A percentile compares a stretch with the other conserved stretches of the same genome.
Evolutionary conservation across 64 coral and sea anemone species (phyloP).

Genomic region (Trachythela sp.): DNA sequence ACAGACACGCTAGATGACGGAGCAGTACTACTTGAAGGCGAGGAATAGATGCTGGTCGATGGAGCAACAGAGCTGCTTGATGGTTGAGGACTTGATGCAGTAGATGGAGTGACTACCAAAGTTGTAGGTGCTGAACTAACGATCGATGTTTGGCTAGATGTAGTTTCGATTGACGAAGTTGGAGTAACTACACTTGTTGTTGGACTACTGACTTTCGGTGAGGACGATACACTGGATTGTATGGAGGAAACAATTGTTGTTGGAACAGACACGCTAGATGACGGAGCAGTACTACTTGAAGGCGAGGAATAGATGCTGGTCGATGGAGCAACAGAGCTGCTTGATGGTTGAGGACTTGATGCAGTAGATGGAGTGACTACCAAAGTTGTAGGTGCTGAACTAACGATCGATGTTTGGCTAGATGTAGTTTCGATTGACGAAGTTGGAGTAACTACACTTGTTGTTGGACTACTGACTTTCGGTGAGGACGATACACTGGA

Average conservation of each 20-base stretch:
- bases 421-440: not conserved
- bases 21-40: no score
- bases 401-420: not conserved
- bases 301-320: no score
- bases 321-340: not conserved
- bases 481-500: not conserved
- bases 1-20: no score
- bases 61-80: no score
- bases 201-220: not conserved
- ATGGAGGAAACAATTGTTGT: not conserved
- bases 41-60: no score
- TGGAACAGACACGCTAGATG: not conserved
- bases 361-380: not conserved
- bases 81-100: no score
- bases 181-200: not conserved
- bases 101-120: no score
- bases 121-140: no score
- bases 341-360: not conserved
- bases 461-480: not conserved
- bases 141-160: slow-evolving; percentile 1
- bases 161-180: not conserved
- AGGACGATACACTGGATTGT: no score
- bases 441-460: no score
- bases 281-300: not conserved
- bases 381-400: not conserved